These are phyloP conservation scores for Carassius carassius DNA, from an alignment of 2,113 vertebrate genomes.

Conservation along the genomic window DNA sequence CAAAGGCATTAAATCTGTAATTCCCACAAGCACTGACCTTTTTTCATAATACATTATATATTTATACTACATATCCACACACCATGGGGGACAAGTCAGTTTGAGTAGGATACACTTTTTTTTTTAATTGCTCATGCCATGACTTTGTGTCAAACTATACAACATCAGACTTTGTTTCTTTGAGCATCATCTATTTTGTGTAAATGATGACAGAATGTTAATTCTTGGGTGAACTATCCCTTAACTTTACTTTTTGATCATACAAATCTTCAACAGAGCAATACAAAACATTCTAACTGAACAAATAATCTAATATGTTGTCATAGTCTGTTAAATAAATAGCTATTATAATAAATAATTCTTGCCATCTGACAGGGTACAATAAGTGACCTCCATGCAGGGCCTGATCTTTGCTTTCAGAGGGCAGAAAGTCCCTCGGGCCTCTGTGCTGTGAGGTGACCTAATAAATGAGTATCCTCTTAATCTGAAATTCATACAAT, in stretches of 20 bases:
- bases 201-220: not conserved
- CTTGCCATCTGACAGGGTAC: not conserved
- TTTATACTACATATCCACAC: not conserved
- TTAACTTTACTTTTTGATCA: not conserved
- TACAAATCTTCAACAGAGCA: not conserved
- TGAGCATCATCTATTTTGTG: too few species aligned
- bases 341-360: not conserved
- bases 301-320: not conserved
- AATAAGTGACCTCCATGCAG: not conserved
- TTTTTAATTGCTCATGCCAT: not conserved
- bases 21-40: not conserved
- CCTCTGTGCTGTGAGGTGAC: slow-evolving; percentile 23
- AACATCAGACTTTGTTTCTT: not conserved
- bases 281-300: not conserved
- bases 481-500: slow-evolving; percentile 49
- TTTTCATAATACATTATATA: not conserved
- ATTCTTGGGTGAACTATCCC: not conserved
- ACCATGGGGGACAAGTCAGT: not conserved
- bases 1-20: not conserved
- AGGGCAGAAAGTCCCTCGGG: slow-evolving; percentile 5
- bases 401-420: slow-evolving; percentile 12
- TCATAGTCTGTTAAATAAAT: not conserved
- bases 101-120: not conserved
- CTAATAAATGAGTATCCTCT: slow-evolving; percentile 39
- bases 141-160: not conserved